phyloP scores from a whole-genome alignment of 1,140 invertebrate genomes.

The Bombus superbus region DNA sequence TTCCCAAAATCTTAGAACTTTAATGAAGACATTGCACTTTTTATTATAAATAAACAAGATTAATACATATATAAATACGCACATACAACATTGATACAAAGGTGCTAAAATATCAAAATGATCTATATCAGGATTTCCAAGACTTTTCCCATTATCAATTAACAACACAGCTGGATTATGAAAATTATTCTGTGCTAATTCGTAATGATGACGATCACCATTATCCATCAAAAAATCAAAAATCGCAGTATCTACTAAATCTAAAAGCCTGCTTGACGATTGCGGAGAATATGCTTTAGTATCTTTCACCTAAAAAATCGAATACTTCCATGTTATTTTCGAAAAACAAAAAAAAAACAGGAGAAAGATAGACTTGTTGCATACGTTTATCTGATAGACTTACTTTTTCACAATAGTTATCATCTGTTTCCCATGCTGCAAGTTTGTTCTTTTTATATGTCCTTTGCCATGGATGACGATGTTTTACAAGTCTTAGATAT shows the following conservation, averaged over 20 bases:
- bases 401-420: slow-evolving; percentile 88
- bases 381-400: not conserved
- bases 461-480: slow-evolving; percentile 94
- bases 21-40: not conserved
- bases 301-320: slow-evolving; percentile 74
- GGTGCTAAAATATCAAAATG: slow-evolving; percentile 94
- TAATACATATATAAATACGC: slow-evolving; percentile 79
- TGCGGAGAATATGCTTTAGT: slow-evolving; percentile 77
- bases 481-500: slow-evolving; percentile 85
- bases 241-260: slow-evolving; percentile 93
- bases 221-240: slow-evolving; percentile 98
- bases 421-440: slow-evolving; percentile 92
- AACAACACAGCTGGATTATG: slow-evolving; percentile 89
- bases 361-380: not conserved
- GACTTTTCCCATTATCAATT: slow-evolving; percentile 97
- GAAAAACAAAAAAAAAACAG: not conserved
- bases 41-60: slow-evolving; percentile 7
- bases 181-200: slow-evolving; percentile 86
- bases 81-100: slow-evolving; percentile 95
- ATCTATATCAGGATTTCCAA: slow-evolving; percentile 93
- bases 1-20: not conserved
- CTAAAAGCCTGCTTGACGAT: slow-evolving; percentile 87
- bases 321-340: not conserved
- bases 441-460: slow-evolving; percentile 90
- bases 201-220: slow-evolving; percentile 96